Evolutionary conservation across 2,113 vertebrate genomes (phyloP).

Genomic region (Gambusia affinis): DNA sequence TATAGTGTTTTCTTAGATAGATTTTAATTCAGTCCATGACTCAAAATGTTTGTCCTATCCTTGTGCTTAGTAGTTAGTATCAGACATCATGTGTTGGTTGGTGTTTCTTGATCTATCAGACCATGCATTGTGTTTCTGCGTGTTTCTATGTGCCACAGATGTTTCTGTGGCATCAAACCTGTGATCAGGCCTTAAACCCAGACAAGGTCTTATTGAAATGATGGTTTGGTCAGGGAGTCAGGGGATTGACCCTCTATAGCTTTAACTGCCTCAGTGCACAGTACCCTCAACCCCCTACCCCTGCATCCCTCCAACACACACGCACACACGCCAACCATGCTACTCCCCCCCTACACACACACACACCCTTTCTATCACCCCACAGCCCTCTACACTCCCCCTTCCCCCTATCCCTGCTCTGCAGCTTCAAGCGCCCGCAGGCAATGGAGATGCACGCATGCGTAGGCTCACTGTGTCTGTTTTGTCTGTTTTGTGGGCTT

Average conservation of each 20-base stretch:
- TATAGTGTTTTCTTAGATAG: no score
- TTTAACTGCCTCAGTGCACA: conserved; percentile 60
- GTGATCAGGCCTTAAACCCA: conserved; percentile 56
- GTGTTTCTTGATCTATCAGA: background rate
- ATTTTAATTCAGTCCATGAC: background rate
- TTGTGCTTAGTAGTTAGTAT: background rate
- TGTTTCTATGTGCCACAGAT: conserved; percentile 19
- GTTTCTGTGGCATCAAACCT: conserved; percentile 33
- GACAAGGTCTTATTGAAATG: conserved; percentile 51
- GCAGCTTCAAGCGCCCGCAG: conserved; percentile 69
- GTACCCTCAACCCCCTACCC: conserved; percentile 18
- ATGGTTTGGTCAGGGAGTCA: conserved; percentile 47
- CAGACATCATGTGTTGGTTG: conserved; percentile 4
- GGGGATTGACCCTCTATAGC: conserved; percentile 70
- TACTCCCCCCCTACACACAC: conserved; percentile 23
- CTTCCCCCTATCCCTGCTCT: conserved; percentile 64
- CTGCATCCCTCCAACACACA: background rate
- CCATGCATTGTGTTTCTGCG: background rate
- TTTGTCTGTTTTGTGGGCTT: conserved; percentile 70
- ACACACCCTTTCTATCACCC: conserved; percentile 36
- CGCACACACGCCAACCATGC: background rate
- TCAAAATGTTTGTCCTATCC: background rate
- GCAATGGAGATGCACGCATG: conserved; percentile 74
- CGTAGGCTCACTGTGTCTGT: conserved; percentile 69
- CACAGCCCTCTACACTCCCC: conserved; percentile 25